A percentile compares a stretch with the other conserved stretches of the same genome.
Evolutionary conservation across 2,888 invertebrate genomes (phyloP).

Genomic region (Cheiracanthium punctorium): DNA sequence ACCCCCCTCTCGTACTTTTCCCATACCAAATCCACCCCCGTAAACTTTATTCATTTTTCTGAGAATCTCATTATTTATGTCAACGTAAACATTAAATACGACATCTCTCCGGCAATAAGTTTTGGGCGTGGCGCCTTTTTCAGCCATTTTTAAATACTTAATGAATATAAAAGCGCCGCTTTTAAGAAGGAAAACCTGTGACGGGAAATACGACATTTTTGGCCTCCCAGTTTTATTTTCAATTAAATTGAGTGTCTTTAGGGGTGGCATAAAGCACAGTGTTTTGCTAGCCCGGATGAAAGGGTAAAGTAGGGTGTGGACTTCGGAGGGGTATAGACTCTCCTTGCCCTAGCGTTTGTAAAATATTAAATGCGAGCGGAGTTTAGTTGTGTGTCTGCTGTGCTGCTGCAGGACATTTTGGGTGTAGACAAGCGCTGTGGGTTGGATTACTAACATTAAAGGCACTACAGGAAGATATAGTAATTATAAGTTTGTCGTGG

Average conservation of each 20-base stretch:
- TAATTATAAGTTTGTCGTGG: conserved; percentile 13
- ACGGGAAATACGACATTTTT: conserved; percentile 12
- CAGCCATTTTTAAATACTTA: conserved; percentile 66
- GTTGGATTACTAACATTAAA: conserved; percentile 17
- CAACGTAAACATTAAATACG: conserved; percentile 67
- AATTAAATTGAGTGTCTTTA: conserved; percentile 68
- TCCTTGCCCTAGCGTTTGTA: conserved; percentile 26
- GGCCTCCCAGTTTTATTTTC: conserved; percentile 54
- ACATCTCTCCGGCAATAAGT: conserved; percentile 52
- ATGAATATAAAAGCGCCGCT: conserved; percentile 52
- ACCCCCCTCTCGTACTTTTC: background rate
- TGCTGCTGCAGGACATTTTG: conserved; percentile 33
- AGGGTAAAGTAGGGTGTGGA: conserved; percentile 64
- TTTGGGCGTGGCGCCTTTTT: conserved; percentile 59
- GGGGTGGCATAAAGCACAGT: conserved; percentile 61
- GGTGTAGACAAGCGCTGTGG: conserved; percentile 11
- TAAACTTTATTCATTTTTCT: conserved; percentile 17
- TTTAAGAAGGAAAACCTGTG: conserved; percentile 5
- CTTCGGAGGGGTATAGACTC: background rate
- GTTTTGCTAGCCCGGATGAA: conserved; percentile 45
- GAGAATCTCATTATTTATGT: conserved; percentile 61
- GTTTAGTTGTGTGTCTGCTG: no score
- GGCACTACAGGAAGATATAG: background rate
- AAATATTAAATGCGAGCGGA: conserved; percentile 52
- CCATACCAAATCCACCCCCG: background rate